Evolutionary conservation across 2,888 invertebrate genomes (phyloP).

Genomic region (Napeogenes inachia): DNA sequence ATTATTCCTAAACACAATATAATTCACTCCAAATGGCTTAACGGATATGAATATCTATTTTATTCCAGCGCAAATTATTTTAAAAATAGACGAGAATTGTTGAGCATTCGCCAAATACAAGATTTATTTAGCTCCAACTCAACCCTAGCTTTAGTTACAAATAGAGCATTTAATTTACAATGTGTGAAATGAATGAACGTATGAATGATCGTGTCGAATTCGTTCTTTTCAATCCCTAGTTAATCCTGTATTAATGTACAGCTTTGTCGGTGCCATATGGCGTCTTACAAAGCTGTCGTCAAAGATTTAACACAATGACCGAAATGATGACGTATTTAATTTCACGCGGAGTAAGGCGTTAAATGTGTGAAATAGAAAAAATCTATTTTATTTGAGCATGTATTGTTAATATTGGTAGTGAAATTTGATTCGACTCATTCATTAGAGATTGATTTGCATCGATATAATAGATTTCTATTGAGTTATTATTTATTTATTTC

Average conservation of each 20-base stretch:
- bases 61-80: slow-evolving; percentile 10
- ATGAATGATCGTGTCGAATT: slow-evolving; percentile 43
- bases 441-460: slow-evolving; percentile 19
- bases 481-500: background rate
- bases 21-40: slow-evolving; percentile 17
- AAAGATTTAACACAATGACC: slow-evolving; percentile 53
- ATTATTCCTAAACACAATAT: slow-evolving; percentile 10
- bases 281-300: slow-evolving; percentile 55
- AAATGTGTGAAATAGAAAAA: slow-evolving; percentile 61
- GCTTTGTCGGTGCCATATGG: slow-evolving; percentile 64
- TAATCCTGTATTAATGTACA: slow-evolving; percentile 50
- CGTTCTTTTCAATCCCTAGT: slow-evolving; percentile 51
- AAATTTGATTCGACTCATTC: slow-evolving; percentile 28
- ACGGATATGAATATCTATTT: slow-evolving; percentile 20
- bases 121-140: slow-evolving; percentile 30
- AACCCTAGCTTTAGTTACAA: slow-evolving; percentile 47
- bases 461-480: slow-evolving; percentile 1
- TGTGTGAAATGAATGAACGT: slow-evolving; percentile 23
- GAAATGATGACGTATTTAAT: slow-evolving; percentile 62
- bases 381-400: slow-evolving; percentile 23
- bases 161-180: slow-evolving; percentile 32
- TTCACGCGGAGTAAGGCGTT: slow-evolving; percentile 46
- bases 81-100: slow-evolving; percentile 8
- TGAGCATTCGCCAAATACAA: slow-evolving; percentile 30
- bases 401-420: slow-evolving; percentile 33